These are phyloP conservation scores for Hemibagrus wyckioides DNA, from an alignment of 2,113 vertebrate genomes.

Conservation along the genomic window DNA sequence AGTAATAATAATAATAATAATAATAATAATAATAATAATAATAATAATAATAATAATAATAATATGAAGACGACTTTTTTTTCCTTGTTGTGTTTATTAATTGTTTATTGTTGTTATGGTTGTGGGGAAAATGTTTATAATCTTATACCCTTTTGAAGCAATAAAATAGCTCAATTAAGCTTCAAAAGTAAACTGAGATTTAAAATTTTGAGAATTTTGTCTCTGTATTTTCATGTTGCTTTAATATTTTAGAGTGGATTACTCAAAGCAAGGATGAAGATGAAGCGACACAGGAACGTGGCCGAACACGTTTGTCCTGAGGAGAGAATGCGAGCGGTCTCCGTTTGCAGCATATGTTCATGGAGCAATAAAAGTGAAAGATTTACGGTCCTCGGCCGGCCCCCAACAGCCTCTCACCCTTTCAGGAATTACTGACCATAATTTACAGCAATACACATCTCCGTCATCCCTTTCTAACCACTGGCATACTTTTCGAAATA, in stretches of 20 bases:
- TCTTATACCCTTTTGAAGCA: not conserved
- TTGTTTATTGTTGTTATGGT: not conserved
- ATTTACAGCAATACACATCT: slow-evolving; percentile 94
- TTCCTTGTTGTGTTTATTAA: slow-evolving; percentile 4
- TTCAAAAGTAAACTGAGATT: not conserved
- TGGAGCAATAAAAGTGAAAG: slow-evolving; percentile 99
- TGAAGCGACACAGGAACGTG: slow-evolving; percentile 71
- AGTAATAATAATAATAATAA: not conserved
- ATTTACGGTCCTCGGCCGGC: slow-evolving; percentile 98
- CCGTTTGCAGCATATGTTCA: slow-evolving; percentile 96
- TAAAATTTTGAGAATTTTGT: not conserved
- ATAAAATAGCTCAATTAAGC: not conserved
- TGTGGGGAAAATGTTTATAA: not conserved
- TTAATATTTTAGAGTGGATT: not conserved
- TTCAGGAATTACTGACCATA: slow-evolving; percentile 98
- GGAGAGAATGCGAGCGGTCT: slow-evolving; percentile 86
- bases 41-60: not conserved
- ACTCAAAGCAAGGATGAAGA: slow-evolving; percentile 41
- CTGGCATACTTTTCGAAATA: slow-evolving; percentile 32
- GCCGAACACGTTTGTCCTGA: slow-evolving; percentile 80
- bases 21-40: not conserved
- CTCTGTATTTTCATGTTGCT: not conserved
- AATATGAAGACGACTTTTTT: not conserved
- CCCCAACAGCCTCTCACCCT: slow-evolving; percentile 94
- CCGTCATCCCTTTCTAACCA: slow-evolving; percentile 88